Evolutionary conservation across 2,797 vertebrate species (phyloP), one percentile per base, ranked within the genome.

Genomic region (Tangara arthus): DNA sequence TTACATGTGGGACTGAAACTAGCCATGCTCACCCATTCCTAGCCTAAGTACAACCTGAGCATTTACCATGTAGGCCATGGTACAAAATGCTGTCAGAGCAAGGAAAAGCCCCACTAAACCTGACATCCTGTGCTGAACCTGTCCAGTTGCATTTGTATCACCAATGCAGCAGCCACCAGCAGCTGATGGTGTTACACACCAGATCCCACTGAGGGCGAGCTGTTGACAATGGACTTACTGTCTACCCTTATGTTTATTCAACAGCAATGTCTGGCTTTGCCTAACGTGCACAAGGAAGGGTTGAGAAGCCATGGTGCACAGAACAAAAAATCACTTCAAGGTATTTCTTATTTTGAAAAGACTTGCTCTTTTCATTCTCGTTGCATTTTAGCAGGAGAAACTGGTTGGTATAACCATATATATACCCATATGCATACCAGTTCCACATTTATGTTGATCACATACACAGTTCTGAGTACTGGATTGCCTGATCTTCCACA

Each of bases 141-240:
- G 89, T 92, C 87, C 90, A 55, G 34, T 69, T 95, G 55, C 35
- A 82, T 95, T 92, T 93, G 23, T 72, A 53, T 87, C 78, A 65
- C 46, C 65, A 61, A 21, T 3, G 3, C 9, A 78, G 87, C 92
- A 85, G 69, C 73, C 61, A 92, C 64, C 27, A 69, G 79, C 59
- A 82, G 73, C 56, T 89, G 78, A 77, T 64, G 78, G 75, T 24
- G 39, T 94, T 82, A 80, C 89, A 94, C 57, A 82, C 46, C 0
- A 4, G 28, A n/a, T 89, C 79, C 61, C 34, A 81, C 35, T 1
- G 7, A 52, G 87, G 60, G 32, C 0, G 0, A 71, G 61, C 56
- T 83, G 76, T 32, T 89, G 87, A 80, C 89, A 92, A 71, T 81
- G 76, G 61, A 35, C 44, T 82, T 55, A 61, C 84, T 87, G 89